phyloP scores from a whole-genome alignment of 2,888 invertebrate genomes.

The Polydesmus complanatus region DNA sequence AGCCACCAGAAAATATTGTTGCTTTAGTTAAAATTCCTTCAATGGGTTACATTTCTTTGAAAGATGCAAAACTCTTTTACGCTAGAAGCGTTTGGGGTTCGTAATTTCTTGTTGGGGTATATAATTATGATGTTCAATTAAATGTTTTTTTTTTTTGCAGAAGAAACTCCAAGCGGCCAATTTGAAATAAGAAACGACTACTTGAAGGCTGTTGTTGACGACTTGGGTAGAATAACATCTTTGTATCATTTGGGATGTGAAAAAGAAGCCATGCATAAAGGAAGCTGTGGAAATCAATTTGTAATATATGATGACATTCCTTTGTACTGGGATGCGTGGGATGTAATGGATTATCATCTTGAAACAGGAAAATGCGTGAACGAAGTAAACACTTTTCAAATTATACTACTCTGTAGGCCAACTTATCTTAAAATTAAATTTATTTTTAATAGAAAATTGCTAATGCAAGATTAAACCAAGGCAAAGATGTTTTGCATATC shows the following conservation, averaged over 20 bases:
- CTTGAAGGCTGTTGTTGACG: constrained; percentile 19
- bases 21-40: background rate
- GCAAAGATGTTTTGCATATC: constrained; percentile 22
- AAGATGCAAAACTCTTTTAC: too few species aligned
- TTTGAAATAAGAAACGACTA: constrained; percentile 21
- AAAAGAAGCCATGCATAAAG: constrained; percentile 21
- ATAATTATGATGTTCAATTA: background rate
- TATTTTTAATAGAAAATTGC: background rate
- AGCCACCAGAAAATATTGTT: constrained; percentile 21
- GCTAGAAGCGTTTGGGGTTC: too few species aligned
- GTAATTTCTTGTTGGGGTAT: too few species aligned
- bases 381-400: constrained; percentile 17
- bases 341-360: constrained; percentile 40
- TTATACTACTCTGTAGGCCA: too few species aligned
- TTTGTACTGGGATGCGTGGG: constrained; percentile 42
- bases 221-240: constrained; percentile 18
- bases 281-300: constrained; percentile 30
- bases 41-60: background rate
- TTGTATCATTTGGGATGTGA: constrained; percentile 10
- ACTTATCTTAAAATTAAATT: too few species aligned
- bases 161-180: constrained; percentile 12
- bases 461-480: background rate
- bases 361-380: constrained; percentile 30
- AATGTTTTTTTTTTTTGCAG: background rate
- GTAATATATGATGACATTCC: constrained; percentile 39